Evolutionary conservation across 2,797 vertebrate species (phyloP).

Genomic region (Sebastes trivittatus): DNA sequence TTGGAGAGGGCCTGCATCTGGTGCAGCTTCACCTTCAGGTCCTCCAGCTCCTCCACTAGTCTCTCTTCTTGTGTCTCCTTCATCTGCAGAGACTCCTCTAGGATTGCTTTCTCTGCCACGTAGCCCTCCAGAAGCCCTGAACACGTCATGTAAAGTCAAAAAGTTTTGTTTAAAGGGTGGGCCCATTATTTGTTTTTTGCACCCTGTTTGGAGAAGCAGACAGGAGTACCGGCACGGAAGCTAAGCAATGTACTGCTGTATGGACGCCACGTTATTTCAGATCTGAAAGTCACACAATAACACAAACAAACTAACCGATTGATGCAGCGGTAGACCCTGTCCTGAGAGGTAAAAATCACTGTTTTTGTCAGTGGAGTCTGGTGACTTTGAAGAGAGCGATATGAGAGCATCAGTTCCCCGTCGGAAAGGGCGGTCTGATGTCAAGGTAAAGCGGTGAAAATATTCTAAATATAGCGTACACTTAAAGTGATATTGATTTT

Average conservation of each 20-base stretch:
- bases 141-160: neutral
- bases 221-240: too few relatives aligned
- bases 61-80: conserved; percentile 88
- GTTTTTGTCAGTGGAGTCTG: neutral
- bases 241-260: too few relatives aligned
- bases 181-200: neutral
- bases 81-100: conserved; percentile 88
- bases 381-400: neutral
- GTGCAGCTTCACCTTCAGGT: conserved; percentile 79
- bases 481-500: neutral
- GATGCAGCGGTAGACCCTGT: too few relatives aligned
- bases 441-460: neutral
- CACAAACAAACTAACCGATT: too few relatives aligned
- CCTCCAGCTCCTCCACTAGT: conserved; percentile 89
- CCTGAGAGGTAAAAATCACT: too few relatives aligned
- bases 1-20: conserved; percentile 79
- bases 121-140: conserved; percentile 92
- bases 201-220: neutral
- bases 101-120: conserved; percentile 85
- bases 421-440: neutral
- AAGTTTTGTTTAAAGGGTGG: neutral
- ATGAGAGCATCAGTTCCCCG: neutral
- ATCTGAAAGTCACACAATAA: too few relatives aligned
- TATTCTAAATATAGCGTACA: neutral
- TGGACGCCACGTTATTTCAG: too few relatives aligned